These are phyloP conservation scores for Erebia epiphron DNA, from an alignment of 2,888 invertebrate species.

Conservation along the genomic window DNA sequence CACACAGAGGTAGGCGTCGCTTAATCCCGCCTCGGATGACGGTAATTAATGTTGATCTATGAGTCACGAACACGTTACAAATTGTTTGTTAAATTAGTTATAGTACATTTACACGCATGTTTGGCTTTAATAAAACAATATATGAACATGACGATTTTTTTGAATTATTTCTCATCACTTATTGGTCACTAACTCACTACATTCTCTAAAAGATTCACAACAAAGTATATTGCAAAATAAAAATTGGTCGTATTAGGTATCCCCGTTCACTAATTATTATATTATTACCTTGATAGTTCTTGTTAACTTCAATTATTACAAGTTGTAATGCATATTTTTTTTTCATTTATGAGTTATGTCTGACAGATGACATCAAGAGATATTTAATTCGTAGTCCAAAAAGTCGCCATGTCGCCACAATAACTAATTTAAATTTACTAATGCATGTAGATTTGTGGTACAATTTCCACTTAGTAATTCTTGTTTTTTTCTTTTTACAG, in stretches of 20 bases:
- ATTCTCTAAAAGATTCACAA: too few species aligned
- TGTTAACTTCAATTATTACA: too few species aligned
- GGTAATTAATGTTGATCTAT: constrained; percentile 38
- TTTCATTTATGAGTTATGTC: too few species aligned
- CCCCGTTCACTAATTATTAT: too few species aligned
- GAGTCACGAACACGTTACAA: constrained; percentile 36
- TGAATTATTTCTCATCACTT: not conserved
- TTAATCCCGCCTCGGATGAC: constrained; percentile 36
- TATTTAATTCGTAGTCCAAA: not conserved
- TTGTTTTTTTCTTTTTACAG: constrained; percentile 85
- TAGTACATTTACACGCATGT: constrained; percentile 39
- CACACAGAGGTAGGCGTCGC: constrained; percentile 37
- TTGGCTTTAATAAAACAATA: constrained; percentile 26
- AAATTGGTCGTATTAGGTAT: too few species aligned
- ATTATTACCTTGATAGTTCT: too few species aligned
- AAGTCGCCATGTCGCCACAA: constrained; percentile 7
- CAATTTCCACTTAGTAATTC: constrained; percentile 23
- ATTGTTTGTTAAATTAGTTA: constrained; percentile 36
- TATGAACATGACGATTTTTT: constrained; percentile 12
- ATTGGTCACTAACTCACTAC: not conserved
- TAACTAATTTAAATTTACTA: not conserved
- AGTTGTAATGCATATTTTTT: too few species aligned
- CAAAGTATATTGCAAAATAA: not conserved
- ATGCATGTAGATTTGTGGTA: constrained; percentile 35
- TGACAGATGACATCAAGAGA: too few species aligned